Base-by-base conservation (phyloP, 2,113 vertebrate genomes). In the Zapornia atra region DNA sequence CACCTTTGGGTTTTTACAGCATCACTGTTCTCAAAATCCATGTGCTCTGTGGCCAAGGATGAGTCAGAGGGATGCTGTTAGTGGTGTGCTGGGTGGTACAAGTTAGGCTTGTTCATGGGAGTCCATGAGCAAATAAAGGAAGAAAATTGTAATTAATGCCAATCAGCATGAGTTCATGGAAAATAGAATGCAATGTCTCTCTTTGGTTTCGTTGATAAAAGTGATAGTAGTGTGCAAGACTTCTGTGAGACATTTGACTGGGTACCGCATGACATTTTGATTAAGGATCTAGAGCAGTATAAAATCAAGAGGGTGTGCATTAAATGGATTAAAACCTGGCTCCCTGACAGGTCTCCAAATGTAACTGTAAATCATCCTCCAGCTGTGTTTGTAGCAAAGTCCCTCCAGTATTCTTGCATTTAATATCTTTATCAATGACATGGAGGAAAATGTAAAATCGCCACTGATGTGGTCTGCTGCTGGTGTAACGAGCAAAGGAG, bases 321-420 rank as follows among this genome's bases (percentile, higher is more conserved):
- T 97, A 96, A 93, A 80, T 91, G 93, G 84, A 96, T 96, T 95
- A 97, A 97, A 96, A 96, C 87, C 95, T 95, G 95, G 94, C 96
- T 94, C 40, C 50, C 90, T 97, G 96, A 97, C 96, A 95, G 94
- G 66, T 93, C 94, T 96, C 95, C 89, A 91, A 95, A 96, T 91
- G 84, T 82, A 85, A 95, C 87, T 97, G 96, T 96, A 97, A 97
- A 97, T 97, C 95, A 96, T 96, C 93, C 2, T 44, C 82, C 87
- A 90, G 91, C 95, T 95, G 89, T 91, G 90, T 96, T 95, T 96
- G 93, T 63, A 94, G 73, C 70, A 33, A 91, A 85, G 92, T 95
- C 91, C 84, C 71, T 95, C 36, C 91, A 92, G 90, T 95, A 80
- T 94, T 93, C 91, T 94, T 91, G 57, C 81, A 36, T 92, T 91